Conservation (phyloP, 2,888 invertebrate species). For the Gastracanthus pulcherrimus region DNA sequence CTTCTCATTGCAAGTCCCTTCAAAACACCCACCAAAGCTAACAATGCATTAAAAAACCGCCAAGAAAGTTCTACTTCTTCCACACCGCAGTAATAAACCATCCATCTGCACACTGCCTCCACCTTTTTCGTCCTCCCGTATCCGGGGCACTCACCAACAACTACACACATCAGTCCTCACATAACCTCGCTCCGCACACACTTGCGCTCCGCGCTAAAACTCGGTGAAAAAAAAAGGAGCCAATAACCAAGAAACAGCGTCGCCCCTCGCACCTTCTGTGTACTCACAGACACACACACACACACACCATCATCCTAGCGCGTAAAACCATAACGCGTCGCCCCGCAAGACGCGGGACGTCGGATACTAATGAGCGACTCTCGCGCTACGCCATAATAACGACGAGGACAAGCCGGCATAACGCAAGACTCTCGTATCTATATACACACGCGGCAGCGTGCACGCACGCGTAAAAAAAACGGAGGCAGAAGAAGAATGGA, state of each 20-base stretch:
- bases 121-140: not conserved
- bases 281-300: too few species aligned
- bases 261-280: not conserved
- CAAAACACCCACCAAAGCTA: not conserved
- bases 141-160: not conserved
- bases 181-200: not conserved
- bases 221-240: not conserved
- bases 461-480: not conserved
- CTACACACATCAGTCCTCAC: not conserved
- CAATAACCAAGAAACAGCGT: not conserved
- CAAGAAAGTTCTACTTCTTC: not conserved
- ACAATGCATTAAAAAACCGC: not conserved
- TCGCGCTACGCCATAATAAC: not conserved
- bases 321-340: slow-evolving; percentile 65
- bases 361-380: slow-evolving; percentile 72
- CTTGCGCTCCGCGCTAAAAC: not conserved
- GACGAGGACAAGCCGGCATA: too few species aligned
- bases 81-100: not conserved
- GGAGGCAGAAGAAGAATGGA: not conserved
- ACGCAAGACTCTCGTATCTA: too few species aligned
- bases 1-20: too few species aligned
- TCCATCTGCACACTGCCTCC: not conserved
- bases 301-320: slow-evolving; percentile 38
- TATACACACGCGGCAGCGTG: not conserved
- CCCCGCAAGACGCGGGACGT: slow-evolving; percentile 68